Evolutionary conservation across 2,888 invertebrate species (phyloP), one percentile per base, ranked within the genome.

Genomic region (Aphelenchoides bicaudatus): DNA sequence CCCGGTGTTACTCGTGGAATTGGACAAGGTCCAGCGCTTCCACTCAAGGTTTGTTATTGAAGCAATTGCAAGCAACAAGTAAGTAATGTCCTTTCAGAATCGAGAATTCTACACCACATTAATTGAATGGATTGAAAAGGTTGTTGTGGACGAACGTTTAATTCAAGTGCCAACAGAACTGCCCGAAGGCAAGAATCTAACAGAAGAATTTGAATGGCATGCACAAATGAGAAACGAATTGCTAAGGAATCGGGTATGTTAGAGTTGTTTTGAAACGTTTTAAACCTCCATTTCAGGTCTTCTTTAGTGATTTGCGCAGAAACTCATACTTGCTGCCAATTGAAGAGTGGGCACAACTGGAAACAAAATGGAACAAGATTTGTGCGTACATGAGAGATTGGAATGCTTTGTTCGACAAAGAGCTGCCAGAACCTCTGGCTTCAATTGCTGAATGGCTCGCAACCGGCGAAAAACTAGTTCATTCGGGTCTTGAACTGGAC

Each of bases 231-330:
- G 74, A 39, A 49, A 65, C 13, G 73, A 74, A 52, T 72, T 73
- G 58, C 62, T 74, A 51, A 71, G 73, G 61, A 61, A 70, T 28
- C 67, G 73, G 0, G n/a, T n/a, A n/a, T n/a, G n/a, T n/a, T n/a
- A n/a, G n/a, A n/a, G n/a, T n/a, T n/a, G n/a, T n/a, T n/a, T n/a
- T n/a, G n/a, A n/a, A n/a, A n/a, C n/a, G n/a, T n/a, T n/a, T n/a
- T n/a, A n/a, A n/a, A n/a, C n/a, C n/a, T n/a, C n/a, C n/a, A n/a
- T n/a, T n/a, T n/a, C n/a, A n/a, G n/a, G 56, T 55, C 8, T 28
- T 60, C 43, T 63, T 55, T 49, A 38, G 23, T n/a, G 65, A 66
- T 19, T 50, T 63, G 27, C 31, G 39, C 13, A 34, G 56, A n/a
- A 46, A 49, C 30, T 31, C 31, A 8, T 39, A 59, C 28, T 46